Conservation (phyloP, 1,140 invertebrate genomes). For the Zaprionus camerounensis region DNA sequence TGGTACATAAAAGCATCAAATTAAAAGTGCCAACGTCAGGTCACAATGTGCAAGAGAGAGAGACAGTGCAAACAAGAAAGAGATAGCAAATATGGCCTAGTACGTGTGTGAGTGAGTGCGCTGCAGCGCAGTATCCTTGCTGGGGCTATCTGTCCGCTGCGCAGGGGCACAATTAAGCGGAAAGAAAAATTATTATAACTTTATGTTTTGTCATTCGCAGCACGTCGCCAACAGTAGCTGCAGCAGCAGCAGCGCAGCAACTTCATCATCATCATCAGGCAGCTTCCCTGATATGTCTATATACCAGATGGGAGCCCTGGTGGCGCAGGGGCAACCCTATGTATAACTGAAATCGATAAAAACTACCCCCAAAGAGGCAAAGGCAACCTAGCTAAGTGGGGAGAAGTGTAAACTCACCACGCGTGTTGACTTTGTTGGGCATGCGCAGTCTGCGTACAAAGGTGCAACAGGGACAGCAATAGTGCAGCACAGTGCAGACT, state of each 20-base stretch:
- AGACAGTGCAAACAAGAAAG: slow-evolving; percentile 1
- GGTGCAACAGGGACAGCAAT: slow-evolving; percentile 32
- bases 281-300: slow-evolving; percentile 7
- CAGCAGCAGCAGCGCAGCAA: slow-evolving; percentile 2
- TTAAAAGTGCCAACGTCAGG: slow-evolving; percentile 74
- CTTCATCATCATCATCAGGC: not conserved
- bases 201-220: slow-evolving; percentile 80
- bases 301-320: not conserved
- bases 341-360: slow-evolving; percentile 64
- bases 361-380: slow-evolving; percentile 60
- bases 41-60: slow-evolving; percentile 39
- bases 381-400: not conserved
- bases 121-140: slow-evolving; percentile 46
- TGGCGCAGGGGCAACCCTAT: slow-evolving; percentile 41
- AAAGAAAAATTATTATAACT: slow-evolving; percentile 84
- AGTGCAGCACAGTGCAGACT: slow-evolving; percentile 14
- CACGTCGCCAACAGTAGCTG: slow-evolving; percentile 44
- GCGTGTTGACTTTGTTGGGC: slow-evolving; percentile 20
- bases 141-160: slow-evolving; percentile 71
- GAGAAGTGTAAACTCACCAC: slow-evolving; percentile 40
- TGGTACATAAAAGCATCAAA: slow-evolving; percentile 79
- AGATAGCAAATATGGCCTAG: not conserved
- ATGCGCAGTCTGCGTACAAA: slow-evolving; percentile 20
- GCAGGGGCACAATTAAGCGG: slow-evolving; percentile 78
- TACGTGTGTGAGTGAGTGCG: slow-evolving; percentile 6